Evolutionary conservation across 2,888 invertebrate genomes (phyloP).

Genomic region (Eudasyphora cyanicolor): DNA sequence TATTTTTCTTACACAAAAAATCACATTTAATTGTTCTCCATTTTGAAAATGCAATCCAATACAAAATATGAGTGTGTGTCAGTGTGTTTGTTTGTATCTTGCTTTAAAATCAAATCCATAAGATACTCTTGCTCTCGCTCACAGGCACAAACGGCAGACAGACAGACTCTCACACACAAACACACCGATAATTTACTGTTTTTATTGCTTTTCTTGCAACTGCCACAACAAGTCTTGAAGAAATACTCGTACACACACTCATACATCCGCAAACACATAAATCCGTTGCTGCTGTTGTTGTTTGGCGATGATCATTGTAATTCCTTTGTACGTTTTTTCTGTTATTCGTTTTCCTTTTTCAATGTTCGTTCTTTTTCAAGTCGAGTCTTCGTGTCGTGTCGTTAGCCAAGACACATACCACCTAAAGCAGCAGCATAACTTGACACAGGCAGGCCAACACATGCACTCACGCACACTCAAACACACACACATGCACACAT

Average conservation of each 20-base stretch:
- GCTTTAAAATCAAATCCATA: constrained; percentile 64
- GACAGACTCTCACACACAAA: neutral
- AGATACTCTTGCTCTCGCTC: constrained; percentile 60
- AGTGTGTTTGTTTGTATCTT: constrained; percentile 47
- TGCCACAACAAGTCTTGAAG: constrained; percentile 61
- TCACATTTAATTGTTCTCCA: constrained; percentile 64
- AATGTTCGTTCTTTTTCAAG: constrained; percentile 51
- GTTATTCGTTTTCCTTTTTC: constrained; percentile 42
- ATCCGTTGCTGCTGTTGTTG: neutral
- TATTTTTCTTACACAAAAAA: constrained; percentile 35
- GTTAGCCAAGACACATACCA: constrained; percentile 56
- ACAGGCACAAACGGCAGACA: neutral
- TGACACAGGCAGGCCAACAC: neutral
- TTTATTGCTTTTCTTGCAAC: constrained; percentile 60
- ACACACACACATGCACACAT: neutral
- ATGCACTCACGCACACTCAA: neutral
- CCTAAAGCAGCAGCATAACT: constrained; percentile 33
- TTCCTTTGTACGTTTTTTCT: constrained; percentile 59
- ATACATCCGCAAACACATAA: neutral
- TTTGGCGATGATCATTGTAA: constrained; percentile 51
- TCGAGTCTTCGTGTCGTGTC: constrained; percentile 31
- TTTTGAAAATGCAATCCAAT: constrained; percentile 64
- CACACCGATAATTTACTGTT: constrained; percentile 24
- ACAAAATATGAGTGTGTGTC: constrained; percentile 5
- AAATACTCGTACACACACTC: neutral